phyloP scores from a whole-genome alignment of 2,797 vertebrate genomes.

The Chrosomus eos region DNA sequence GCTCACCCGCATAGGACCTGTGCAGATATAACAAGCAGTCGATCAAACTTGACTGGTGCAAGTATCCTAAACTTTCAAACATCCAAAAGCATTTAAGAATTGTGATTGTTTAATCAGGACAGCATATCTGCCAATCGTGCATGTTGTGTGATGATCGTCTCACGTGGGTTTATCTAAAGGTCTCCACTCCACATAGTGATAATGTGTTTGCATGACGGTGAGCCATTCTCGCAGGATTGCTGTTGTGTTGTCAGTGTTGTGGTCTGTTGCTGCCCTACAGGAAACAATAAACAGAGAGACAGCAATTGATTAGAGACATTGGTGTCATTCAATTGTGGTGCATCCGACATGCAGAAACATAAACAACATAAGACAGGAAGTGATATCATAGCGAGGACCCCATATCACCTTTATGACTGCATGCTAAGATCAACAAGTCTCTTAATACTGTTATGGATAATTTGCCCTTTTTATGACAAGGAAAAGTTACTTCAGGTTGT shows the following conservation, averaged over 20 bases:
- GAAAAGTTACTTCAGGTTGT: background rate
- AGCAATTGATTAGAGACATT: background rate
- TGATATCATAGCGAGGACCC: background rate
- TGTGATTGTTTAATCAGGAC: background rate
- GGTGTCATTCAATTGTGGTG: background rate
- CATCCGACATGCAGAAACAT: background rate
- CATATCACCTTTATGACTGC: background rate
- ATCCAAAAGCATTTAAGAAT: background rate
- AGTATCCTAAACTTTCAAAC: background rate
- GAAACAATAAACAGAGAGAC: background rate
- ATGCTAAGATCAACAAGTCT: background rate
- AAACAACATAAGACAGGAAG: background rate
- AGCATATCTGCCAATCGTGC: background rate
- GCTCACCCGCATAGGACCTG: slow-evolving; percentile 88
- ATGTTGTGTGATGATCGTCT: slow-evolving; percentile 52
- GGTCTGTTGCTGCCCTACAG: slow-evolving; percentile 91
- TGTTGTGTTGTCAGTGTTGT: slow-evolving; percentile 90
- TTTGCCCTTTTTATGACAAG: background rate
- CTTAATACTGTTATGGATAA: background rate
- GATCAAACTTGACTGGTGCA: background rate
- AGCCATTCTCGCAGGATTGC: slow-evolving; percentile 91
- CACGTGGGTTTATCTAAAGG: slow-evolving; percentile 87
- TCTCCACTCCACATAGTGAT: slow-evolving; percentile 88
- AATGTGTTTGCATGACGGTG: slow-evolving; percentile 80
- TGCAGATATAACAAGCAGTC: background rate